Percentiles rank a stretch among this genome's conserved stretches.
These are phyloP conservation scores for Encarsia formosa DNA, from an alignment of 2,888 invertebrate species.

Conservation along the genomic window DNA sequence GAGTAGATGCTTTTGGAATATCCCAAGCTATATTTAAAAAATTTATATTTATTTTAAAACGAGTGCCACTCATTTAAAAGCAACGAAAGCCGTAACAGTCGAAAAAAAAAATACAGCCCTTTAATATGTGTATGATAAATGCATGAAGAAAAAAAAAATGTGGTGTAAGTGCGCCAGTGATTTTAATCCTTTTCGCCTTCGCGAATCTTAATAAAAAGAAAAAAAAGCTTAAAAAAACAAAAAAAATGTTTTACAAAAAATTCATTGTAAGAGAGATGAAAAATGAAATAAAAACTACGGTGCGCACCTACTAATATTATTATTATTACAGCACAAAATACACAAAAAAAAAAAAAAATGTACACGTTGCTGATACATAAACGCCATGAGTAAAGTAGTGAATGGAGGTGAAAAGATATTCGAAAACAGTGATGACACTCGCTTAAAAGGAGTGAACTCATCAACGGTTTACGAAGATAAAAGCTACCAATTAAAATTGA, in stretches of 20 bases:
- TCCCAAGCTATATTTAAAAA: not conserved
- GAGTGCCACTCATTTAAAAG: slow-evolving; percentile 3
- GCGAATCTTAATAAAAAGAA: slow-evolving; percentile 20
- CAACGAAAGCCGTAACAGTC: slow-evolving; percentile 4
- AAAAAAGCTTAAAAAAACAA: slow-evolving; percentile 7
- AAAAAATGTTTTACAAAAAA: no score
- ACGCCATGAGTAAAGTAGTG: no score
- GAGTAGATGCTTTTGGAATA: no score
- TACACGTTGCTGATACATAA: no score
- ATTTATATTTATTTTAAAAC: not conserved
- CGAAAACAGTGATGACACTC: no score
- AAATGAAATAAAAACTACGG: no score
- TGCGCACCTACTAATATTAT: not conserved
- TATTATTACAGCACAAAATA: no score
- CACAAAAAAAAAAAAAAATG: slow-evolving; percentile 3
- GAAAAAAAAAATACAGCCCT: slow-evolving; percentile 10
- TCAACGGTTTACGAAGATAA: slow-evolving; percentile 33
- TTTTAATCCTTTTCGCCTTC: slow-evolving; percentile 24
- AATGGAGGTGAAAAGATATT: no score
- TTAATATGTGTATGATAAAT: not conserved
- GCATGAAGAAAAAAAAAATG: not conserved
- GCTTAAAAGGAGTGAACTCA: slow-evolving; percentile 41
- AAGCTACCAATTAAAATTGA: slow-evolving; percentile 5
- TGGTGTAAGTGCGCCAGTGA: slow-evolving; percentile 4
- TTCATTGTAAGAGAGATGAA: no score